These are phyloP conservation scores for Callorhinus ursinus DNA, from an alignment of 2,113 vertebrate genomes.

Conservation along the genomic window DNA sequence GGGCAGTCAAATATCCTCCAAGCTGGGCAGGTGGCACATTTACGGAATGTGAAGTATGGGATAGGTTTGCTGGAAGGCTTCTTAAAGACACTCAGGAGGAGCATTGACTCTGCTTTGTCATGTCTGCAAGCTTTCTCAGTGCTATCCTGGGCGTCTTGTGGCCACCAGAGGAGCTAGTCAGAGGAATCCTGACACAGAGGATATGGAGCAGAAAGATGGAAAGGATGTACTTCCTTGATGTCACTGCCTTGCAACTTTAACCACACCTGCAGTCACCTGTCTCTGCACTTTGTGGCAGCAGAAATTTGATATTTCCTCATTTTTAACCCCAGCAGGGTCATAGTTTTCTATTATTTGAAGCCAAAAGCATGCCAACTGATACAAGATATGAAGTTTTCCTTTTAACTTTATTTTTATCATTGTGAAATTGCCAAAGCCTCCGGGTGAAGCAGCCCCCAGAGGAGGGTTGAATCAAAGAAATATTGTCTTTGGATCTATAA, in stretches of 20 bases:
- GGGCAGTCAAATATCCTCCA: background rate
- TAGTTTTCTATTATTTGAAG: background rate
- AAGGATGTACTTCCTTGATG: background rate
- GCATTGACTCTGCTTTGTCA: background rate
- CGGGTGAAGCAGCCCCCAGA: background rate
- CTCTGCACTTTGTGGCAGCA: background rate
- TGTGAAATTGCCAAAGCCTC: background rate
- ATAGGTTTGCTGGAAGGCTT: background rate
- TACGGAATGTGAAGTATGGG: background rate
- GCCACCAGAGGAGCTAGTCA: background rate
- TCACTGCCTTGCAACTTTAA: background rate
- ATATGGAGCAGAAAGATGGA: background rate
- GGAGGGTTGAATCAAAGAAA: background rate
- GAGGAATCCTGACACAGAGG: background rate
- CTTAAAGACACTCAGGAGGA: background rate
- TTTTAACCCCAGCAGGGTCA: background rate
- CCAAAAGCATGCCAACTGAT: background rate
- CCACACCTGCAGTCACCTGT: background rate
- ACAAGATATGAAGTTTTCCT: background rate
- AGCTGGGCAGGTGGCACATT: background rate
- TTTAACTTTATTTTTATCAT: background rate
- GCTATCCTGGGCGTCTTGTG: too few relatives aligned
- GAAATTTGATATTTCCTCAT: background rate
- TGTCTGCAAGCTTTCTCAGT: background rate
- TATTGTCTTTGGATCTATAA: background rate